Evolutionary conservation across 2,113 vertebrate species (phyloP).

Genomic region (Panthera uncia): DNA sequence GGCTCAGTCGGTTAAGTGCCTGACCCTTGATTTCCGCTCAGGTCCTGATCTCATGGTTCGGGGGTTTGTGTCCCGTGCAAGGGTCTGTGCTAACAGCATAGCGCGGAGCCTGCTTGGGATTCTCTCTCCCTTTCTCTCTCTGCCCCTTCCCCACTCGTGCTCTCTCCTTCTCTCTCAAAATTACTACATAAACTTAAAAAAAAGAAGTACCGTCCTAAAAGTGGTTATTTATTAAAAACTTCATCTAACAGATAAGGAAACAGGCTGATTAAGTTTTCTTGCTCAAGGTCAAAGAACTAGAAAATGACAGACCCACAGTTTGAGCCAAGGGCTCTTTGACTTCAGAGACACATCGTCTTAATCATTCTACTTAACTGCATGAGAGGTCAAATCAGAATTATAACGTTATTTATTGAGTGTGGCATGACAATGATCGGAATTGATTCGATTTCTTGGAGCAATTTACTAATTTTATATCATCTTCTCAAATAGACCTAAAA

Average conservation of each 20-base stretch:
- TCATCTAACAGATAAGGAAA: background rate
- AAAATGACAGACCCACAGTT: background rate
- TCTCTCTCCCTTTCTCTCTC: no score
- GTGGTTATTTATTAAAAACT: background rate
- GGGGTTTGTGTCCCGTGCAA: no score
- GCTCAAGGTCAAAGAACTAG: background rate
- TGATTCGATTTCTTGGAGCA: background rate
- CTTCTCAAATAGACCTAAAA: background rate
- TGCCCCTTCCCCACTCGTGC: no score
- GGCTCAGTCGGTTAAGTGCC: no score
- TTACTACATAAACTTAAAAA: no score
- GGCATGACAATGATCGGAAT: background rate
- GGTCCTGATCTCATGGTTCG: no score
- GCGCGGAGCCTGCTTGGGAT: no score
- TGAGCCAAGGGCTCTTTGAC: background rate
- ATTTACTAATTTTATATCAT: background rate
- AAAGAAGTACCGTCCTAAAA: background rate
- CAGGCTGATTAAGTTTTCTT: background rate
- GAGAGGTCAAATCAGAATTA: no score
- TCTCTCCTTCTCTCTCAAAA: no score
- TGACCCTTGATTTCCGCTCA: no score
- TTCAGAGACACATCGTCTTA: background rate
- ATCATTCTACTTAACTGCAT: background rate
- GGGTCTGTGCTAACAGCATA: no score
- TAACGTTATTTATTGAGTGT: background rate